These are phyloP conservation scores for Noctilio leporinus DNA, from an alignment of 2,113 vertebrate species.

Conservation along the genomic window DNA sequence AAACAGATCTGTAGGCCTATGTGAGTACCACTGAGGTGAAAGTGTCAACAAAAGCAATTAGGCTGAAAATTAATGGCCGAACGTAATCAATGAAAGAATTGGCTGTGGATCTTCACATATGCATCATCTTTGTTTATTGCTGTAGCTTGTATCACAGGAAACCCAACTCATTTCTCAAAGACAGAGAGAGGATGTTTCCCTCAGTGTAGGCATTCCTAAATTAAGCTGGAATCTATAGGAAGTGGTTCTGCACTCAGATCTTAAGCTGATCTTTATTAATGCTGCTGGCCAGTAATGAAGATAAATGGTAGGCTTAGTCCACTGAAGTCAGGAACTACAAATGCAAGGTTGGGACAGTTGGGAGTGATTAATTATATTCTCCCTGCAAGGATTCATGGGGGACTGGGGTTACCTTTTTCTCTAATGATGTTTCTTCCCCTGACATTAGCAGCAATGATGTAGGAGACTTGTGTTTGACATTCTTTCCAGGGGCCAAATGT, in stretches of 20 bases:
- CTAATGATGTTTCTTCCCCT: not conserved
- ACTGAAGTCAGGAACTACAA: slow-evolving; percentile 10
- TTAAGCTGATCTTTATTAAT: slow-evolving; percentile 60
- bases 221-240: slow-evolving; percentile 52
- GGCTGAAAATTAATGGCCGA: slow-evolving; percentile 37
- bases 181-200: slow-evolving; percentile 14
- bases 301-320: slow-evolving; percentile 29
- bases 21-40: slow-evolving; percentile 31
- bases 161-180: slow-evolving; percentile 23
- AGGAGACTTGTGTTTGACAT: not conserved
- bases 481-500: not conserved
- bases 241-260: slow-evolving; percentile 35
- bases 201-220: slow-evolving; percentile 33
- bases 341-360: not conserved
- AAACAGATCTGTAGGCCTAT: slow-evolving; percentile 33
- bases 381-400: not conserved
- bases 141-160: not conserved
- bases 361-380: slow-evolving; percentile 30
- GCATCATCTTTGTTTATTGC: slow-evolving; percentile 38
- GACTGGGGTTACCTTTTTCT: not conserved
- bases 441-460: not conserved
- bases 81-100: slow-evolving; percentile 37
- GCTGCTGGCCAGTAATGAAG: slow-evolving; percentile 47
- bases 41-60: slow-evolving; percentile 46
- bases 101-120: not conserved